Evolutionary conservation across 2,888 invertebrate species (phyloP).

Genomic region (Mythimna impura): DNA sequence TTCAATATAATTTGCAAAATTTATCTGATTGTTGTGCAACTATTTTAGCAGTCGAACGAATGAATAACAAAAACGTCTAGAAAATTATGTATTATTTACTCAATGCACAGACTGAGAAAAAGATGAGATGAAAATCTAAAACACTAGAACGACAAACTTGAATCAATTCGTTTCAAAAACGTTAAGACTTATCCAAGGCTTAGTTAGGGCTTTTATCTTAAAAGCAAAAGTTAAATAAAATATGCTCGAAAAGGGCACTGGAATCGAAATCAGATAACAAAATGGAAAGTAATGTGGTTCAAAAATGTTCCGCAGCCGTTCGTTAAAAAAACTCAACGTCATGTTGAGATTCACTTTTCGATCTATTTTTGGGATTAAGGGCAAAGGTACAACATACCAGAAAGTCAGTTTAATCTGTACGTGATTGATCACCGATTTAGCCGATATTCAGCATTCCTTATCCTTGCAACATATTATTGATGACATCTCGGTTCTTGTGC

Average conservation of each 20-base stretch:
- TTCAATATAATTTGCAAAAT: not conserved
- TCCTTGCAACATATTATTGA: constrained; percentile 60
- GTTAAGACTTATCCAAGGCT: not conserved
- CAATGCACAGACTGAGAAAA: not conserved
- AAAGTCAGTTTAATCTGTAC: constrained; percentile 51
- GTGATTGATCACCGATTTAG: constrained; percentile 56
- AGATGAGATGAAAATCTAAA: not conserved
- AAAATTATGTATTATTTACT: not conserved
- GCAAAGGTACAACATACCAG: constrained; percentile 50
- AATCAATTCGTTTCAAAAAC: constrained; percentile 1
- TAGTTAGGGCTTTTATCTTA: constrained; percentile 2
- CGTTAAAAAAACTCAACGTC: constrained; percentile 30
- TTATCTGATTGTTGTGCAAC: not conserved
- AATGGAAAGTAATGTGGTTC: constrained; percentile 9
- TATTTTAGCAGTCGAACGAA: not conserved
- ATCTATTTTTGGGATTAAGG: constrained; percentile 47
- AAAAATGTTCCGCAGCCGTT: not conserved
- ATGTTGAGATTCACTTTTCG: constrained; percentile 25
- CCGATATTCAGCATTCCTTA: constrained; percentile 47
- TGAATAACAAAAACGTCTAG: not conserved
- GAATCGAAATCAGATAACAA: constrained; percentile 20
- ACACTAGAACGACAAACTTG: not conserved
- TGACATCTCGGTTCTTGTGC: constrained; percentile 37
- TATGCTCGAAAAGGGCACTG: not conserved
- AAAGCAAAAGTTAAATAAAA: constrained; percentile 27